Conservation (phyloP, 64 coral and sea anemone genomes). For the Anthopleura sola region DNA sequence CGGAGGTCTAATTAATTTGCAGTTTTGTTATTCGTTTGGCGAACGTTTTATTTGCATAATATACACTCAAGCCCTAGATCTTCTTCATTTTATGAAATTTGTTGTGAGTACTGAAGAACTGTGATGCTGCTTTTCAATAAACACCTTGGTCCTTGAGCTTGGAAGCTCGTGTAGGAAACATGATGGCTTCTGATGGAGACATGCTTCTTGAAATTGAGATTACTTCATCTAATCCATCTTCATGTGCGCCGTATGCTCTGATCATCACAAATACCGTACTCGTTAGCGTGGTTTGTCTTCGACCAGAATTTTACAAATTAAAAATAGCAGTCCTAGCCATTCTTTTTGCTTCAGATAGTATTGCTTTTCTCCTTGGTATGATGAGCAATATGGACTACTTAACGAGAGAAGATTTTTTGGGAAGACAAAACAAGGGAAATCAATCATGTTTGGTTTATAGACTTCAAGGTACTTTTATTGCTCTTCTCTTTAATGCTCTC, state of each 20-base stretch:
- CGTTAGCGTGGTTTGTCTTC: slow-evolving; percentile 6
- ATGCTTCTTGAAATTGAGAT: background rate
- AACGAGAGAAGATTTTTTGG: background rate
- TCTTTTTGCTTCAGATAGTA: background rate
- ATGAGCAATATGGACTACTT: too few relatives aligned
- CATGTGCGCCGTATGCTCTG: background rate
- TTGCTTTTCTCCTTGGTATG: background rate
- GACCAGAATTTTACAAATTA: slow-evolving; percentile 1
- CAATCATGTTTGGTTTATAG: background rate
- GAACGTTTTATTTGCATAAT: too few relatives aligned
- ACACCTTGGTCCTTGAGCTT: background rate
- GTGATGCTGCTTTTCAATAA: too few relatives aligned
- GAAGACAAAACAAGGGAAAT: background rate
- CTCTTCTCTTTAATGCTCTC: background rate
- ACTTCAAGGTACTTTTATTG: background rate
- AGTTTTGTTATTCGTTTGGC: too few relatives aligned
- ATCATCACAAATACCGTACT: slow-evolving; percentile 4
- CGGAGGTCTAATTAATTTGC: too few relatives aligned
- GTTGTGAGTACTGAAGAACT: too few relatives aligned
- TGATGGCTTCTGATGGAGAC: background rate
- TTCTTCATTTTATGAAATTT: too few relatives aligned
- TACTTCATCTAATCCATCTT: background rate
- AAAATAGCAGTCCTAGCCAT: background rate
- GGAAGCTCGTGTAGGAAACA: background rate
- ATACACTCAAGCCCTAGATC: too few relatives aligned